Evolutionary conservation across 2,888 invertebrate species (phyloP).

Genomic region (Phalera bucephala): DNA sequence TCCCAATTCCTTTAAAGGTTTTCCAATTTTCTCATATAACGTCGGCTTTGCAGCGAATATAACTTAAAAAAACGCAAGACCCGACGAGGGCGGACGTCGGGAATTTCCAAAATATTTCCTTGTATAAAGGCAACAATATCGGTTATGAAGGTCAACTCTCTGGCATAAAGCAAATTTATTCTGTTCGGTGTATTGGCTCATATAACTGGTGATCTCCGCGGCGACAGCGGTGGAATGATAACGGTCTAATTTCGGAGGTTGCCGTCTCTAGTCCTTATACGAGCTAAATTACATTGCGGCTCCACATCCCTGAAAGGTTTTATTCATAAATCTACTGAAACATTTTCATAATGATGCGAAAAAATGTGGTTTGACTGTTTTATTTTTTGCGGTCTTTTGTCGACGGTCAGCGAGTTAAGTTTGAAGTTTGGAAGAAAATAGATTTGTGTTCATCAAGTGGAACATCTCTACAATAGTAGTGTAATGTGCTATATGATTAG

Average conservation of each 20-base stretch:
- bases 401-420: slow-evolving; percentile 16
- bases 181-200: slow-evolving; percentile 80
- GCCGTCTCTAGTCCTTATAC: slow-evolving; percentile 61
- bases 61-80: slow-evolving; percentile 50
- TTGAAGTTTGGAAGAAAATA: too few species aligned
- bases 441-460: too few species aligned
- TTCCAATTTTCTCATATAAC: slow-evolving; percentile 53
- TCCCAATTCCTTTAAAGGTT: slow-evolving; percentile 44
- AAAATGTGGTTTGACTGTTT: slow-evolving; percentile 63
- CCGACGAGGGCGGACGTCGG: slow-evolving; percentile 48
- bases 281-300: slow-evolving; percentile 77
- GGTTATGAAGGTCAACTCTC: slow-evolving; percentile 78
- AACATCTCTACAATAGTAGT: too few species aligned
- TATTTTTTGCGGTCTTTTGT: slow-evolving; percentile 47
- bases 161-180: slow-evolving; percentile 80
- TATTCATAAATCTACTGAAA: slow-evolving; percentile 80
- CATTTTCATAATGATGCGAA: slow-evolving; percentile 76
- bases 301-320: slow-evolving; percentile 78
- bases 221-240: slow-evolving; percentile 79
- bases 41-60: slow-evolving; percentile 51
- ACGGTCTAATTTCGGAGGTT: slow-evolving; percentile 77
- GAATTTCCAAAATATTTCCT: slow-evolving; percentile 65
- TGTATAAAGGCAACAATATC: slow-evolving; percentile 73
- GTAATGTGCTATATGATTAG: too few species aligned
- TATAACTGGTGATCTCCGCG: slow-evolving; percentile 76